phyloP scores from a whole-genome alignment of 2,113 vertebrate species.

The Cichladusa arquata region DNA sequence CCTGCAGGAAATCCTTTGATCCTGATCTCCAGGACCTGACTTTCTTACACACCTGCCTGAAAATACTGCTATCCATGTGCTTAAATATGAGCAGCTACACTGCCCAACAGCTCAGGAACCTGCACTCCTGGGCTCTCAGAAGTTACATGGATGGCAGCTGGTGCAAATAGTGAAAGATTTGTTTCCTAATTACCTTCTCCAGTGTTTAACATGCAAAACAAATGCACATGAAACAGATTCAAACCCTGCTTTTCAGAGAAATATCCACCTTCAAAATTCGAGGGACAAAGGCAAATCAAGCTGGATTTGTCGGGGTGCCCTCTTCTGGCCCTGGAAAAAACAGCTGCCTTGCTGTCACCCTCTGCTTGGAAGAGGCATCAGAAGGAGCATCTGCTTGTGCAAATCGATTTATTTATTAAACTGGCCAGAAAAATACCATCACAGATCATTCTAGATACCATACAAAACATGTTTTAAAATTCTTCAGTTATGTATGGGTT shows the following conservation, averaged over 20 bases:
- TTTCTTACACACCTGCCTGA: background rate
- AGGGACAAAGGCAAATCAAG: background rate
- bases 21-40: background rate
- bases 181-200: background rate
- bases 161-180: background rate
- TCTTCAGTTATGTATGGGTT: background rate
- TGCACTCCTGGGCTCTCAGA: background rate
- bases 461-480: background rate
- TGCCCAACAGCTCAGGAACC: background rate
- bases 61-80: background rate
- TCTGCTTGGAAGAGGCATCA: background rate
- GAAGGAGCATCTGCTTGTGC: background rate
- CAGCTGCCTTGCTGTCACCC: background rate
- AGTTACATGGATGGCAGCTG: background rate
- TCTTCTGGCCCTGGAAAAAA: background rate
- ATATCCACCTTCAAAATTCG: background rate
- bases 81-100: background rate
- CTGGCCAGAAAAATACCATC: conserved; percentile 1
- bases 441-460: background rate
- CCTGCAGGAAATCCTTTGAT: background rate
- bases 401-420: conserved; percentile 36
- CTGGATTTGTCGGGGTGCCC: background rate
- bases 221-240: background rate
- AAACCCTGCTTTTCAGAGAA: background rate
- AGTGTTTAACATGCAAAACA: background rate